phyloP scores from a whole-genome alignment of 2,113 vertebrate genomes.

The Machaerirhynchus nigripectus region DNA sequence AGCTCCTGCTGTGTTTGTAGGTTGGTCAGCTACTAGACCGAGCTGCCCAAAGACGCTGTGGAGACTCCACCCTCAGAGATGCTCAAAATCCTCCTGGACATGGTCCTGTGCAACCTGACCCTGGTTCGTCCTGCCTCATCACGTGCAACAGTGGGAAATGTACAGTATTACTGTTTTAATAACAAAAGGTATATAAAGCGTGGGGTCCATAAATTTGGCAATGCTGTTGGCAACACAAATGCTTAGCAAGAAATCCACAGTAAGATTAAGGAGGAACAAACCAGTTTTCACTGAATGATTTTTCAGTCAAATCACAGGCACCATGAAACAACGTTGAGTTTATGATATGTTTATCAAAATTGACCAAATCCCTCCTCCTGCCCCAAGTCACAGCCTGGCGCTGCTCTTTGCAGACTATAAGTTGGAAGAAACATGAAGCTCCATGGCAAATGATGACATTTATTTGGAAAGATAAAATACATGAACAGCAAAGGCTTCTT shows the following conservation, averaged over 20 bases:
- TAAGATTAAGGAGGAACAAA: neutral
- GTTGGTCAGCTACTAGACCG: neutral
- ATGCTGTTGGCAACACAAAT: neutral
- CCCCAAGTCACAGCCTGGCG: rapidly evolving
- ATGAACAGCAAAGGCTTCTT: neutral
- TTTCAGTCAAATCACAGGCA: neutral
- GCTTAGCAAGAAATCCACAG: neutral
- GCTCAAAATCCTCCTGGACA: neutral
- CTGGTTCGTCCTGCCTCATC: neutral
- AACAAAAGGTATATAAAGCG: too few relatives aligned
- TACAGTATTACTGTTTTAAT: neutral
- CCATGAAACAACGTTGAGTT: neutral
- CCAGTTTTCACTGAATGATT: neutral
- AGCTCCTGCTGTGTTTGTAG: neutral
- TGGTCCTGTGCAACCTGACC: neutral
- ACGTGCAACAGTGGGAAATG: neutral
- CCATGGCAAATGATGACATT: rapidly evolving
- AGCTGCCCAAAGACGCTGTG: neutral
- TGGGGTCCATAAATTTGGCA: too few relatives aligned
- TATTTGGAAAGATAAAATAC: neutral
- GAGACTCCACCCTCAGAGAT: neutral
- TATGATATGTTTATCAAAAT: neutral
- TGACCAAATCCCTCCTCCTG: neutral
- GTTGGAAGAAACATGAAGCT: neutral
- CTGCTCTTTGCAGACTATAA: neutral